phyloP scores from a whole-genome alignment of 2,113 vertebrate species.

The Halcyon malimbica region DNA sequence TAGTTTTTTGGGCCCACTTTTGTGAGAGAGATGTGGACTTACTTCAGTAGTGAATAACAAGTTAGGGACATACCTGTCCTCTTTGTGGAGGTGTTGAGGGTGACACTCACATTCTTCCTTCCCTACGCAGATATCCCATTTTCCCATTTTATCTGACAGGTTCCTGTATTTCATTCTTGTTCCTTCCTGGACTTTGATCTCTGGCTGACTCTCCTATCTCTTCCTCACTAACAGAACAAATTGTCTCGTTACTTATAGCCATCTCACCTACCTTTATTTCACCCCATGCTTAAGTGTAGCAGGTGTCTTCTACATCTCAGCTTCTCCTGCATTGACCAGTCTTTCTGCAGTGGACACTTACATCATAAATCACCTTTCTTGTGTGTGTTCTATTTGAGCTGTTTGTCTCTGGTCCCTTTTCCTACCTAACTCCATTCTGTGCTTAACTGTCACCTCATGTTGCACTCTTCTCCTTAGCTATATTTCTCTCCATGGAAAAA shows the following conservation, averaged over 20 bases:
- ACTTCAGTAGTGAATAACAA: neutral
- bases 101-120: neutral
- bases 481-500: neutral
- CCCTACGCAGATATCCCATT: neutral
- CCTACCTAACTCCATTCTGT: neutral
- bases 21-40: neutral
- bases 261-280: neutral
- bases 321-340: neutral
- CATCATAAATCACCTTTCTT: neutral
- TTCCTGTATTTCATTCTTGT: slow-evolving; percentile 13
- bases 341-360: neutral
- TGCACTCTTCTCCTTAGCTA: neutral
- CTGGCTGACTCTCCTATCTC: slow-evolving; percentile 1
- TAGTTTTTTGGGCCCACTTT: neutral
- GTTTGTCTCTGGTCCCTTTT: neutral
- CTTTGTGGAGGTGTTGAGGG: neutral
- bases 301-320: neutral
- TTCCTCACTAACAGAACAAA: neutral
- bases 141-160: slow-evolving; percentile 21
- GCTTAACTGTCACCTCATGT: neutral
- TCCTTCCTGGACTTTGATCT: slow-evolving; percentile 7
- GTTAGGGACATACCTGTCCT: neutral
- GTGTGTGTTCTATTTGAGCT: neutral
- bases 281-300: neutral
- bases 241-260: neutral